Evolutionary conservation across 2,888 invertebrate genomes (phyloP).

Genomic region (Micoletzkya japonica): DNA sequence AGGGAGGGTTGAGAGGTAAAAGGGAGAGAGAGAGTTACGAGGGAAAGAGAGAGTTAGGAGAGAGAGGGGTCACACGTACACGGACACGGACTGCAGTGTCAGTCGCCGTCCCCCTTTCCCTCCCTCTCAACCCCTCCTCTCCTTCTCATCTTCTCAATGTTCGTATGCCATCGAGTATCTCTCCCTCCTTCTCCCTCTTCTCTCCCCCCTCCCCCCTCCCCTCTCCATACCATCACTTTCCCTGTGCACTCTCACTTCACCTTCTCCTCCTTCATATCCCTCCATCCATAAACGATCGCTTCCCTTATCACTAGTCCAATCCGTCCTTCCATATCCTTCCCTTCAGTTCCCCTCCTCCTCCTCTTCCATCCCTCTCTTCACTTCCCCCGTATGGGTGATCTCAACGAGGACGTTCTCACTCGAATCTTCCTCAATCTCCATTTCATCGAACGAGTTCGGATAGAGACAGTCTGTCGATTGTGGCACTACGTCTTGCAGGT

Average conservation of each 20-base stretch:
- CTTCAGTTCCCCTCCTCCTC: background rate
- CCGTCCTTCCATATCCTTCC: background rate
- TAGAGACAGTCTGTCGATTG: conserved; percentile 48
- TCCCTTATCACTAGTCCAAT: background rate
- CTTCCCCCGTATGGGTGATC: conserved; percentile 6
- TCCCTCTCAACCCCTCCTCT: background rate
- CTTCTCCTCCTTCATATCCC: background rate
- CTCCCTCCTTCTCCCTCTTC: background rate
- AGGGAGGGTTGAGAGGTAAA: conserved; percentile 20
- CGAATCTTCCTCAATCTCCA: conserved; percentile 35
- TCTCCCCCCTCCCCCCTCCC: background rate
- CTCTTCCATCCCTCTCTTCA: background rate
- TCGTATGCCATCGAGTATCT: background rate
- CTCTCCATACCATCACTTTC: conserved; percentile 9
- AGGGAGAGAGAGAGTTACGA: conserved; percentile 10
- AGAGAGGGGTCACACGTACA: background rate
- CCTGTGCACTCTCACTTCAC: conserved; percentile 2
- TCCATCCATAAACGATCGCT: too few relatives aligned
- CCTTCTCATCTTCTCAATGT: background rate
- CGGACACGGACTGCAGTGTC: background rate
- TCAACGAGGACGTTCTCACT: conserved; percentile 33
- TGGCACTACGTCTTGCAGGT: conserved; percentile 39
- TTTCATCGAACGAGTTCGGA: conserved; percentile 44
- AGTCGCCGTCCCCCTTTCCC: background rate
- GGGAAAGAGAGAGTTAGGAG: conserved; percentile 3